These are phyloP conservation scores for Callosobruchus maculatus DNA, from an alignment of 2,888 invertebrate genomes.

Conservation along the genomic window DNA sequence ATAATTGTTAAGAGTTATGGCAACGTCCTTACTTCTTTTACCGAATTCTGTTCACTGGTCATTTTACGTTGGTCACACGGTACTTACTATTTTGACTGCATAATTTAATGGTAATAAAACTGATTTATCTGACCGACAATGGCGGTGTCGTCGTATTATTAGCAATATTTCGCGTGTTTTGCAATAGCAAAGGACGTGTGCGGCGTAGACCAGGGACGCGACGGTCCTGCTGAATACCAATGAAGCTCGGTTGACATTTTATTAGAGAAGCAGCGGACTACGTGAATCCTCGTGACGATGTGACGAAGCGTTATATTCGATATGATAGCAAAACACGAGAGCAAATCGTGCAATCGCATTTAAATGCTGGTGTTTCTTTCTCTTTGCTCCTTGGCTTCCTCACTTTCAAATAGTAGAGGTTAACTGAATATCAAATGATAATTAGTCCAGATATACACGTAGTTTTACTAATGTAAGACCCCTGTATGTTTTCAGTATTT, in stretches of 20 bases:
- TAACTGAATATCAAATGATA: no score
- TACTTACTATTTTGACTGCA: no score
- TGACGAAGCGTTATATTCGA: background rate
- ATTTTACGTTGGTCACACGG: no score
- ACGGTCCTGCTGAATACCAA: background rate
- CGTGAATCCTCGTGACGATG: background rate
- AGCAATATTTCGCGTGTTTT: background rate
- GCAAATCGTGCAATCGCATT: background rate
- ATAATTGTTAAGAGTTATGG: no score
- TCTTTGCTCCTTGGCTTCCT: no score
- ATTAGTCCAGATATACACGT: no score
- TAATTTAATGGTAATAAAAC: background rate
- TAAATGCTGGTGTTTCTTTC: background rate
- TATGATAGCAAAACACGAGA: background rate
- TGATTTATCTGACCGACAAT: background rate
- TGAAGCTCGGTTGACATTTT: background rate
- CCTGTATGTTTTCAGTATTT: no score
- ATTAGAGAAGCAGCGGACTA: background rate
- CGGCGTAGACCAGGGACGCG: background rate
- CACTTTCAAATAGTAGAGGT: no score
- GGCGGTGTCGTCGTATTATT: background rate
- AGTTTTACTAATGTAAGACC: no score
- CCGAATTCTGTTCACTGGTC: no score
- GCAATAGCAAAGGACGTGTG: background rate
- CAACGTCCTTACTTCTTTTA: no score